A percentile compares a stretch with the other conserved stretches of the same genome.
Conservation (phyloP, 2,797 vertebrate species). For the Coreius guichenoti region DNA sequence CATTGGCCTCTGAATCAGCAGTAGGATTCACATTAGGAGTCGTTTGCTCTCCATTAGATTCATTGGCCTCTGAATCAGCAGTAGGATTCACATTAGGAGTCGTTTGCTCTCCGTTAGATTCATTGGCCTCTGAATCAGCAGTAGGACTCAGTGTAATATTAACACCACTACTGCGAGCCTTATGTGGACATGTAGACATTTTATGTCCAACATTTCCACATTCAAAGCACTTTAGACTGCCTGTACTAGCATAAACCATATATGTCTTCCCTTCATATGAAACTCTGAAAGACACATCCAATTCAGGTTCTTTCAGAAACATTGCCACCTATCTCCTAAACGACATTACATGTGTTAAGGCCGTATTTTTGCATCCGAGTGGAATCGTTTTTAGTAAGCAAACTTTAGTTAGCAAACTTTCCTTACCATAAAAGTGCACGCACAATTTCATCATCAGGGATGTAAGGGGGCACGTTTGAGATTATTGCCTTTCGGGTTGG, state of each 20-base stretch:
- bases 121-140: neutral
- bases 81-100: neutral
- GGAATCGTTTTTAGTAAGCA: no score
- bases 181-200: neutral
- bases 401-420: neutral
- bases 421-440: no score
- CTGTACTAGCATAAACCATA: neutral
- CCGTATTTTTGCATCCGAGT: neutral
- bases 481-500: no score
- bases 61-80: neutral
- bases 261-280: neutral
- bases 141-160: neutral
- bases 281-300: neutral
- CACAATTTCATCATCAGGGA: no score
- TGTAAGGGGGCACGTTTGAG: no score
- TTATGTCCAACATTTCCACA: neutral
- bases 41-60: neutral
- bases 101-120: neutral
- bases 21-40: neutral
- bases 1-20: no score
- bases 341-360: neutral
- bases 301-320: neutral
- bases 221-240: neutral
- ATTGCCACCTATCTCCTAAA: neutral
- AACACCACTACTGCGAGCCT: neutral